phyloP scores from a whole-genome alignment of 2,113 vertebrate species.

The Dermatemys mawii region DNA sequence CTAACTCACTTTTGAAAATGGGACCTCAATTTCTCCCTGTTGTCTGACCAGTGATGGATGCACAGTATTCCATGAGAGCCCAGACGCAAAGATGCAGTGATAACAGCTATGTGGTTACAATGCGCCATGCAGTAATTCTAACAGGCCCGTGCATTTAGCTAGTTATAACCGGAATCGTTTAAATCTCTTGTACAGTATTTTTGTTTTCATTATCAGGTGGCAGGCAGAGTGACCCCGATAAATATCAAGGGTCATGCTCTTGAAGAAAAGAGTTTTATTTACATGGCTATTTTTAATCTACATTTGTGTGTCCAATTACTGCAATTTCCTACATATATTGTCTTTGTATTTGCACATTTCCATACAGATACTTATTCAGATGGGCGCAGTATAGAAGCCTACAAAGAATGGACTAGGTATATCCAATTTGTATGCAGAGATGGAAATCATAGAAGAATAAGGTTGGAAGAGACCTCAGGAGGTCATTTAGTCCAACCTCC shows the following conservation, averaged over 20 bases:
- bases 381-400: not conserved
- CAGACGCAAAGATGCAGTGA: slow-evolving; percentile 46
- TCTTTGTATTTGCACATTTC: not conserved
- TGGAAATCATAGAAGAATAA: not conserved
- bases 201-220: not conserved
- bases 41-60: slow-evolving; percentile 33
- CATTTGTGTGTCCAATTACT: slow-evolving; percentile 42
- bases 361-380: not conserved
- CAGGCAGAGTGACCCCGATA: not conserved
- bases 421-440: not conserved
- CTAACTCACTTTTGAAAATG: not conserved
- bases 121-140: not conserved
- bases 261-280: not conserved
- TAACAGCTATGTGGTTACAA: slow-evolving; percentile 17
- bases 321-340: slow-evolving; percentile 3
- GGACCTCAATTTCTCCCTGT: not conserved
- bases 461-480: too few relatives aligned
- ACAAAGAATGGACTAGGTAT: not conserved
- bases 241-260: not conserved
- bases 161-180: not conserved
- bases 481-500: too few relatives aligned
- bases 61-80: slow-evolving; percentile 31
- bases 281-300: not conserved
- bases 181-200: not conserved
- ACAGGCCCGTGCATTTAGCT: not conserved